Conservation (phyloP, 2,113 vertebrate species). For the Alouatta palliata region DNA sequence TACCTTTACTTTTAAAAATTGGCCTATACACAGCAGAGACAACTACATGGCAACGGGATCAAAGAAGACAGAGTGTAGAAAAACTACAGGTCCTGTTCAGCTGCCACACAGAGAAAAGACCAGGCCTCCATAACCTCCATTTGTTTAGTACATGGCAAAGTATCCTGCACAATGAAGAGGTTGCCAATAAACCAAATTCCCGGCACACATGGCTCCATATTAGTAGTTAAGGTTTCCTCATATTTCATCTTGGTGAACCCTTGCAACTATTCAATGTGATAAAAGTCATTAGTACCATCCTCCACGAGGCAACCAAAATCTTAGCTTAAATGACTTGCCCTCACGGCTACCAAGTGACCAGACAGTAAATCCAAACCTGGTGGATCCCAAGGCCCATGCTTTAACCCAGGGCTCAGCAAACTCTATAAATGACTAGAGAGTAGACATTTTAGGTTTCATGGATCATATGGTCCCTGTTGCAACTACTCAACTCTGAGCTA, state of each 20-base stretch:
- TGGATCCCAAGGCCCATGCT: background rate
- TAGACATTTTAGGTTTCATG: background rate
- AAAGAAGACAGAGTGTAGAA: background rate
- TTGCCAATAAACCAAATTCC: background rate
- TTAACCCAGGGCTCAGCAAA: background rate
- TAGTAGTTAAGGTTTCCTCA: background rate
- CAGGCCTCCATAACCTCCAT: background rate
- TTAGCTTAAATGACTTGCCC: background rate
- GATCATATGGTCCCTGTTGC: background rate
- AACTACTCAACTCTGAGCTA: background rate
- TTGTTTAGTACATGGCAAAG: background rate
- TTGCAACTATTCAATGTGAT: background rate
- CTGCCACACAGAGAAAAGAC: background rate
- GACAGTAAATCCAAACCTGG: background rate
- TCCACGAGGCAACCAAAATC: background rate
- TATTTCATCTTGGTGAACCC: background rate
- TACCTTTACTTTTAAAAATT: background rate
- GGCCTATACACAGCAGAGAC: background rate
- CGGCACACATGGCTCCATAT: background rate
- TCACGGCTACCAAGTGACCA: background rate
- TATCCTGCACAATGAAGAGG: background rate
- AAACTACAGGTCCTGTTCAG: background rate
- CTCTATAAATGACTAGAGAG: background rate
- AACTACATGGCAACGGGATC: fast-evolving
- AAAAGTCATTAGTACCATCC: background rate